Percentiles rank a stretch among this genome's conserved stretches.
phyloP scores from a whole-genome alignment of 1,140 invertebrate genomes.

The Aphidius gifuensis region DNA sequence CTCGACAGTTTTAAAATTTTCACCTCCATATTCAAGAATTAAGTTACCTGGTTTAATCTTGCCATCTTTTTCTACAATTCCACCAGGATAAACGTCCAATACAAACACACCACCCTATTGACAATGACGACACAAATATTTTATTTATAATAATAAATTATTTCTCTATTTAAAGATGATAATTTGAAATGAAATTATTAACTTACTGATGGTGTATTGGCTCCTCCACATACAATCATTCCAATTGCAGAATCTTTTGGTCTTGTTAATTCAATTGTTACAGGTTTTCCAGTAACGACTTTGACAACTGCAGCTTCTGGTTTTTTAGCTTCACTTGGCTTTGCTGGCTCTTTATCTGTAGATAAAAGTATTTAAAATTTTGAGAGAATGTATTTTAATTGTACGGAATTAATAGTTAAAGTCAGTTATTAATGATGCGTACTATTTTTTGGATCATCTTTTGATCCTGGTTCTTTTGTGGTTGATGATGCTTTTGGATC shows the following conservation, averaged over 20 bases:
- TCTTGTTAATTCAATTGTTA: conserved; percentile 5
- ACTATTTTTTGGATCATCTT: too few relatives aligned
- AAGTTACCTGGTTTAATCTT: conserved; percentile 12
- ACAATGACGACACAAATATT: too few relatives aligned
- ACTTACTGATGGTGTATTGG: conserved; percentile 1
- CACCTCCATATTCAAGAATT: conserved; percentile 12
- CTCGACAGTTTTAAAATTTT: conserved; percentile 29
- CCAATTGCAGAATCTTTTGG: conserved; percentile 2
- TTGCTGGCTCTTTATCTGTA: background rate
- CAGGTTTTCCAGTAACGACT: background rate
- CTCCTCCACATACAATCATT: conserved; percentile 4
- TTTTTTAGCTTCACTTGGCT: background rate
- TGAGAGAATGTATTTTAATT: too few relatives aligned
- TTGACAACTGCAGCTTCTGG: background rate
- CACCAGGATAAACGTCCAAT: conserved; percentile 10
- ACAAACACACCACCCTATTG: conserved; percentile 14
- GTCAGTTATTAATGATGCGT: too few relatives aligned
- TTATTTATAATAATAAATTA: too few relatives aligned
- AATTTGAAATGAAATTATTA: too few relatives aligned
- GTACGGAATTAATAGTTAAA: too few relatives aligned
- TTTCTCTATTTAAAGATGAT: too few relatives aligned
- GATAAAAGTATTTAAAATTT: background rate
- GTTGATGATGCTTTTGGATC: background rate
- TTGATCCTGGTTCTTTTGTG: background rate
- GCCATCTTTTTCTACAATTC: background rate